Evolutionary conservation across 2,797 vertebrate species (phyloP).

Genomic region (Halcyon smyrnensis): DNA sequence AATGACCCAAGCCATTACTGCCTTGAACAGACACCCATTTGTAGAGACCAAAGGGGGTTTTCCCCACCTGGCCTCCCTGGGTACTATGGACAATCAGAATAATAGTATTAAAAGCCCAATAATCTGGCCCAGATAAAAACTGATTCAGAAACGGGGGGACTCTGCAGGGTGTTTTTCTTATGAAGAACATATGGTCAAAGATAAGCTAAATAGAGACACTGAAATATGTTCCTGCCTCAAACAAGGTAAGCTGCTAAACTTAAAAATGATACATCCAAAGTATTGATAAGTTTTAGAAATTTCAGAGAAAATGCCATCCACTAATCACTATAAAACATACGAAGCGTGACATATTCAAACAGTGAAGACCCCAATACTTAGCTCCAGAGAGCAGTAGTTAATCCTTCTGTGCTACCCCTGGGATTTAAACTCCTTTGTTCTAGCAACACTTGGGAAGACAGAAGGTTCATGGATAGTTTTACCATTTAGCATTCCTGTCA

Average conservation of each 20-base stretch:
- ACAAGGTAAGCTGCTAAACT: background rate
- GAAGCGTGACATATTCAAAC: background rate
- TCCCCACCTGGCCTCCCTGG: background rate
- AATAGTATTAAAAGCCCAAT: background rate
- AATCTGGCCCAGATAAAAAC: background rate
- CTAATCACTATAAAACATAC: background rate
- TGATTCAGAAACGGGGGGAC: background rate
- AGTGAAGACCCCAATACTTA: background rate
- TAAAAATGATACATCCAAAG: background rate
- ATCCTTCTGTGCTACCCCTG: background rate
- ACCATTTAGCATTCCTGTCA: background rate
- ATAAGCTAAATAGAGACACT: background rate
- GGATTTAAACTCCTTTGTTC: background rate
- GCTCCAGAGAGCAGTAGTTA: background rate
- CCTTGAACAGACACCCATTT: fast-evolving
- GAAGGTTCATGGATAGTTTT: background rate
- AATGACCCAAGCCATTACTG: background rate
- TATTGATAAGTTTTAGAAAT: background rate
- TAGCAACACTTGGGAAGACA: background rate
- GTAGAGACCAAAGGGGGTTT: fast-evolving
- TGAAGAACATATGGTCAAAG: background rate
- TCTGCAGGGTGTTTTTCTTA: background rate
- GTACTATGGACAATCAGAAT: background rate
- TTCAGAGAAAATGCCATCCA: background rate
- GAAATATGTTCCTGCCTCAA: background rate